These are phyloP conservation scores for Chaetorhynchus papuensis DNA, from an alignment of 2,113 vertebrate species.

Conservation along the genomic window DNA sequence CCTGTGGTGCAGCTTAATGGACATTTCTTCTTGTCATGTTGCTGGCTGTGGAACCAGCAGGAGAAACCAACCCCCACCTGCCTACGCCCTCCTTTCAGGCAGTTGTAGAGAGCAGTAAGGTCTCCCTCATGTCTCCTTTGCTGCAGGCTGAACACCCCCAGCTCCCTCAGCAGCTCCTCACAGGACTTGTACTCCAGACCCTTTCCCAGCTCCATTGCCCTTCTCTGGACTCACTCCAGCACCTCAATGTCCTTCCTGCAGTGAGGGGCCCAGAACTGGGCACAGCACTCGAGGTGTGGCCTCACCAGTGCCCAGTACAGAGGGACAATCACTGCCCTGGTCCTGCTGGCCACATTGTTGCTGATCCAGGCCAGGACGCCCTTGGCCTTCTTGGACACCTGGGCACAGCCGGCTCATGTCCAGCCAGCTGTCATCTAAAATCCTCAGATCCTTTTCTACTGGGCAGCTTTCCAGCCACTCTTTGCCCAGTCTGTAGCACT, in stretches of 20 bases:
- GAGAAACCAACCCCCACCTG: background rate
- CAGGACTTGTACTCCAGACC: background rate
- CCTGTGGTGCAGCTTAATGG: fast-evolving
- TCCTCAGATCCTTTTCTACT: background rate
- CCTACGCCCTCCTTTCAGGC: background rate
- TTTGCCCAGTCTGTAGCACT: background rate
- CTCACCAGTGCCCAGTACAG: background rate
- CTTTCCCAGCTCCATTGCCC: fast-evolving
- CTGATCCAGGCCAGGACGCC: background rate
- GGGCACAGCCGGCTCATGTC: background rate
- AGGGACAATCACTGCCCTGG: background rate
- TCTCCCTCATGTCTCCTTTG: background rate
- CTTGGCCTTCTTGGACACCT: background rate
- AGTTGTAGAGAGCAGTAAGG: no score
- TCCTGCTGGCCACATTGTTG: background rate
- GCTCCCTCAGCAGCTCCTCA: background rate
- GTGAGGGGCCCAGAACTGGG: background rate
- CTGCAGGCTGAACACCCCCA: background rate
- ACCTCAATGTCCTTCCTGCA: background rate
- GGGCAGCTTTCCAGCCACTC: background rate
- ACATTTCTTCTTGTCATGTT: background rate
- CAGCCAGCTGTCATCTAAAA: background rate
- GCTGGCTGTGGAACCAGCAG: fast-evolving
- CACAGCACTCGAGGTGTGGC: background rate
- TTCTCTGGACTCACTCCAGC: background rate